phyloP scores from a whole-genome alignment of 2,113 vertebrate species.

The Orientallactaga bullata region DNA sequence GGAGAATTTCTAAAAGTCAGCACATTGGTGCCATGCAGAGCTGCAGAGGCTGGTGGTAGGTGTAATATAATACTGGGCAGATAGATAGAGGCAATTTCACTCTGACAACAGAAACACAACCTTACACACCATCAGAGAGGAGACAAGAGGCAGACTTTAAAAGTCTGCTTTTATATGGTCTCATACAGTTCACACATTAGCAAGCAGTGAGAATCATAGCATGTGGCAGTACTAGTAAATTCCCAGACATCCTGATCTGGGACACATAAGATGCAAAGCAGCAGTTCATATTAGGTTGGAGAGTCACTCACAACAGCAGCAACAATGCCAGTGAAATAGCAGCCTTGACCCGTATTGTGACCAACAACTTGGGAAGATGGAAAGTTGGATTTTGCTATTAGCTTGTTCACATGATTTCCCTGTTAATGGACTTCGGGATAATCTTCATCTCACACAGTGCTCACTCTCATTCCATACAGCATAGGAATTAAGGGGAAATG shows the following conservation, averaged over 20 bases:
- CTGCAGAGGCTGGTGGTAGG: not conserved
- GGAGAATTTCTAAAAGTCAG: not conserved
- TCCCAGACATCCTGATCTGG: not conserved
- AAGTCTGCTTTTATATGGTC: no score
- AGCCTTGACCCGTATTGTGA: not conserved
- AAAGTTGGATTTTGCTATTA: not conserved
- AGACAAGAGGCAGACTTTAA: not conserved
- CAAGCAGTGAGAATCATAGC: not conserved
- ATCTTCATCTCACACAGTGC: not conserved
- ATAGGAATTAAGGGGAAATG: not conserved
- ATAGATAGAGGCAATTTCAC: not conserved
- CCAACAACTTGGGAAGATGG: not conserved
- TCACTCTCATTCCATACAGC: not conserved
- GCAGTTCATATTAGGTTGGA: not conserved
- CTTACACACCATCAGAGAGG: accelerated
- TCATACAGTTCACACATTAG: not conserved
- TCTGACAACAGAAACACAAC: not conserved
- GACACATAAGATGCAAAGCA: not conserved
- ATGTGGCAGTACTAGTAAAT: not conserved
- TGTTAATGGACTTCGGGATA: not conserved
- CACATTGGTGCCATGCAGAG: not conserved
- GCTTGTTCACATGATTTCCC: not conserved
- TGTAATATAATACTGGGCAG: no score
- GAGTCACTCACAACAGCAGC: not conserved
- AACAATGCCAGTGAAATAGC: not conserved